These are phyloP conservation scores for Menidia menidia DNA, from an alignment of 2,797 vertebrate genomes.

Conservation along the genomic window DNA sequence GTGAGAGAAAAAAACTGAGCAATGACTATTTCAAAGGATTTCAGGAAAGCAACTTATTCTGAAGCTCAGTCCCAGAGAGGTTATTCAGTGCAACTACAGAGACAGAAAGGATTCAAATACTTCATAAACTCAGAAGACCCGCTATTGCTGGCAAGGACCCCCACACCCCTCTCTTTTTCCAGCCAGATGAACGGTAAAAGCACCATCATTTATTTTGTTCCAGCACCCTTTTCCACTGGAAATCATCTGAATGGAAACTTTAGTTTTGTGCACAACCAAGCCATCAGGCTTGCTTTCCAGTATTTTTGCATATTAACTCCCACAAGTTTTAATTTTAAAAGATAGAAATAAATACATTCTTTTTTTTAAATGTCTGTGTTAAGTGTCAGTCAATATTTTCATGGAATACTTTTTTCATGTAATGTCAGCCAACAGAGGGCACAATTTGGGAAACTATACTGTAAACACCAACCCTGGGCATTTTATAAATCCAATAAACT, in stretches of 20 bases:
- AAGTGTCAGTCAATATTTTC: not conserved
- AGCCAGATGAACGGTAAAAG: conserved; percentile 45
- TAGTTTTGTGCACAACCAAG: conserved; percentile 32
- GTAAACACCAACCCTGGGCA: too few species aligned
- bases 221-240: conserved; percentile 23
- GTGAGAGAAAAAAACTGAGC: not conserved
- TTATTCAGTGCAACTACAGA: conserved; percentile 36
- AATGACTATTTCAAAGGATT: conserved; percentile 20
- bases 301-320: conserved; percentile 21
- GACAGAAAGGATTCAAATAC: conserved; percentile 44
- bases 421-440: too few species aligned
- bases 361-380: too few species aligned
- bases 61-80: conserved; percentile 37
- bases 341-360: too few species aligned
- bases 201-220: conserved; percentile 44
- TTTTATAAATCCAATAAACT: too few species aligned
- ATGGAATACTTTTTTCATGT: too few species aligned
- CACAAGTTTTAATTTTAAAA: too few species aligned
- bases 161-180: conserved; percentile 4
- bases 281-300: conserved; percentile 12
- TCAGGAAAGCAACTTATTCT: conserved; percentile 16
- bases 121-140: conserved; percentile 12
- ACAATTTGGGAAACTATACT: too few species aligned
- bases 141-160: conserved; percentile 28
- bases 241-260: conserved; percentile 42